Evolutionary conservation across 2,888 invertebrate species (phyloP).

Genomic region (Meloe dianella): DNA sequence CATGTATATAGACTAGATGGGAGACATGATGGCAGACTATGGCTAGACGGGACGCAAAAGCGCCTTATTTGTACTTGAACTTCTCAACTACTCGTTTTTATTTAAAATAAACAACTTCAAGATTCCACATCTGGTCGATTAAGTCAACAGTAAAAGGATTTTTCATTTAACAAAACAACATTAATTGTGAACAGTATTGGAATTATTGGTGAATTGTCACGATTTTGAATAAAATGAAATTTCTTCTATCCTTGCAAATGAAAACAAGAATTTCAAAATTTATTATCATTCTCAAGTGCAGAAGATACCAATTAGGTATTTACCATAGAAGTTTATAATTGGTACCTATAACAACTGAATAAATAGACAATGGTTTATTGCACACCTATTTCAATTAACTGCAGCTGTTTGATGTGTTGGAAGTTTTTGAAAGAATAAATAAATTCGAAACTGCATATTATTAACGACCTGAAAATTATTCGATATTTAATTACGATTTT

Average conservation of each 20-base stretch:
- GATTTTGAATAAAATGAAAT: background rate
- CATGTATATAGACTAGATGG: background rate
- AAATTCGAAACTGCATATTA: background rate
- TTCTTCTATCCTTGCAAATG: background rate
- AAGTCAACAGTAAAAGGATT: background rate
- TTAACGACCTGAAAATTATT: no score
- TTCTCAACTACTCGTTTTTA: conserved; percentile 5
- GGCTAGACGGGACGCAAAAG: background rate
- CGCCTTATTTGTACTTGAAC: conserved; percentile 12
- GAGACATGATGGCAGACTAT: conserved; percentile 7
- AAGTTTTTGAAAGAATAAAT: background rate
- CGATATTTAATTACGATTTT: no score
- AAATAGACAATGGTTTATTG: background rate
- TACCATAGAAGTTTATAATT: background rate
- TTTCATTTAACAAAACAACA: background rate
- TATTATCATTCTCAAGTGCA: background rate
- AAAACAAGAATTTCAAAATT: background rate
- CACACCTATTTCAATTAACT: background rate
- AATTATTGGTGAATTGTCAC: background rate
- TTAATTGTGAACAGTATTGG: background rate
- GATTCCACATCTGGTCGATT: conserved; percentile 1
- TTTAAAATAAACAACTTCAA: background rate
- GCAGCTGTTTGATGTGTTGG: no score
- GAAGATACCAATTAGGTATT: background rate
- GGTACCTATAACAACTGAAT: conserved; percentile 4